Percentiles rank a stretch among this genome's conserved stretches.
These are phyloP conservation scores for Tromatobia lineatoria DNA, from an alignment of 2,888 invertebrate species.

Conservation along the genomic window DNA sequence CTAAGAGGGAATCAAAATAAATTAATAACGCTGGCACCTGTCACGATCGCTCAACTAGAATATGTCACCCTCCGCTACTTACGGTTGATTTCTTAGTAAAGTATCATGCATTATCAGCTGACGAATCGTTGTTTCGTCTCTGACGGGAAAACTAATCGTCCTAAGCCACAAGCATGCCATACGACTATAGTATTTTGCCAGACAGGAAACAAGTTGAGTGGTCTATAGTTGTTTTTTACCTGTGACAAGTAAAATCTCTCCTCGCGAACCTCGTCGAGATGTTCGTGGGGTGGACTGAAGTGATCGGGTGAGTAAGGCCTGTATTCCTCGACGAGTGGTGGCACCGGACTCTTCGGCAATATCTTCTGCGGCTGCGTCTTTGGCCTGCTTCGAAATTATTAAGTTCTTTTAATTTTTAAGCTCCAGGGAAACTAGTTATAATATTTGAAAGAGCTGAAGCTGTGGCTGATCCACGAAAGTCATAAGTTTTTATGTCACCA, in stretches of 20 bases:
- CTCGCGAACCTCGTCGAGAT: slow-evolving; percentile 83
- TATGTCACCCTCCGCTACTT: slow-evolving; percentile 31
- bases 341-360: slow-evolving; percentile 83
- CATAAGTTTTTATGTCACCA: too few relatives aligned
- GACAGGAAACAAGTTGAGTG: not conserved
- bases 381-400: slow-evolving; percentile 70
- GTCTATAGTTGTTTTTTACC: slow-evolving; percentile 73
- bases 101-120: not conserved
- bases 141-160: slow-evolving; percentile 49
- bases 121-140: slow-evolving; percentile 64
- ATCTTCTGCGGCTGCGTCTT: slow-evolving; percentile 78
- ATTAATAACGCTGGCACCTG: slow-evolving; percentile 41
- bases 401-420: slow-evolving; percentile 30
- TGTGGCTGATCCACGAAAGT: slow-evolving; percentile 23
- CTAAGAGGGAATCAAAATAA: not conserved
- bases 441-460: slow-evolving; percentile 68
- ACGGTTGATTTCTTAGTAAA: slow-evolving; percentile 23
- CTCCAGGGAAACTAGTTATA: slow-evolving; percentile 7
- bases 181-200: slow-evolving; percentile 10
- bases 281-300: slow-evolving; percentile 78
- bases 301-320: slow-evolving; percentile 75
- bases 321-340: slow-evolving; percentile 77
- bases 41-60: slow-evolving; percentile 47
- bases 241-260: slow-evolving; percentile 82
- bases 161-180: not conserved